Evolutionary conservation across 37 sponge, comb jelly and placozoan genomes (phyloP).

Genomic region (Tethya wilhelma): DNA sequence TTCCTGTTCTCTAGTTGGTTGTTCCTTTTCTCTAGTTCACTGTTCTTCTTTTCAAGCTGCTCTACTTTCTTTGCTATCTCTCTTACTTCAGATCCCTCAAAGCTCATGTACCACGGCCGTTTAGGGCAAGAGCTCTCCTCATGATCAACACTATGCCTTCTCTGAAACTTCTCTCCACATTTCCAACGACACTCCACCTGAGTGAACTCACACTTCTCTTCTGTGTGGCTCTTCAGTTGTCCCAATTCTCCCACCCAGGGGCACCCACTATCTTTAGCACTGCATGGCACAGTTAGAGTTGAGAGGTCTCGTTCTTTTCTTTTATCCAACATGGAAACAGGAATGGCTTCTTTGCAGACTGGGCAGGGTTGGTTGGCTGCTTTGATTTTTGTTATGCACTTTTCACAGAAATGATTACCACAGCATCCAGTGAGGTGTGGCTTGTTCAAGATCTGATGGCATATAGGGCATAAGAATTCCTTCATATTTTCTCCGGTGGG

Average conservation of each 20-base stretch:
- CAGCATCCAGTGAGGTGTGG: slow-evolving; percentile 55
- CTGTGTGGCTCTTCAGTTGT: slow-evolving; percentile 7
- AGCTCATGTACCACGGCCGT: slow-evolving; percentile 11
- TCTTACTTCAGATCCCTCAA: neutral
- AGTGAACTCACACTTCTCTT: neutral
- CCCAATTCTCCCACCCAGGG: slow-evolving; percentile 42
- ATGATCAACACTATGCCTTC: neutral
- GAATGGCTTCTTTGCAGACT: slow-evolving; percentile 5
- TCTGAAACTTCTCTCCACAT: neutral
- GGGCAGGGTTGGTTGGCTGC: slow-evolving; percentile 25
- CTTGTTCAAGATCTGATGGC: slow-evolving; percentile 11
- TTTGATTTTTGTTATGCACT: slow-evolving; percentile 8
- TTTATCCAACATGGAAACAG: slow-evolving; percentile 28
- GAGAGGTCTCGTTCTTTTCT: slow-evolving; percentile 17
- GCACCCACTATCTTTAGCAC: slow-evolving; percentile 6
- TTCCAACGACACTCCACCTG: slow-evolving; percentile 1
- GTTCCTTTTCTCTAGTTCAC: neutral
- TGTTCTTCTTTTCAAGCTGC: neutral
- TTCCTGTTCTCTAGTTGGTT: too few species aligned
- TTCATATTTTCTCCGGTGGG: too few species aligned
- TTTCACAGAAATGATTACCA: slow-evolving; percentile 45
- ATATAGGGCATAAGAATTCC: slow-evolving; percentile 35
- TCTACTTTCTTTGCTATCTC: slow-evolving; percentile 6
- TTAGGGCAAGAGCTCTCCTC: neutral
- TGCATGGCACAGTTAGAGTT: slow-evolving; percentile 22